Base-by-base conservation (phyloP, 30 jellyfish, hydroid and myxozoan genomes). In the Chrysaora quinquecirrha region DNA sequence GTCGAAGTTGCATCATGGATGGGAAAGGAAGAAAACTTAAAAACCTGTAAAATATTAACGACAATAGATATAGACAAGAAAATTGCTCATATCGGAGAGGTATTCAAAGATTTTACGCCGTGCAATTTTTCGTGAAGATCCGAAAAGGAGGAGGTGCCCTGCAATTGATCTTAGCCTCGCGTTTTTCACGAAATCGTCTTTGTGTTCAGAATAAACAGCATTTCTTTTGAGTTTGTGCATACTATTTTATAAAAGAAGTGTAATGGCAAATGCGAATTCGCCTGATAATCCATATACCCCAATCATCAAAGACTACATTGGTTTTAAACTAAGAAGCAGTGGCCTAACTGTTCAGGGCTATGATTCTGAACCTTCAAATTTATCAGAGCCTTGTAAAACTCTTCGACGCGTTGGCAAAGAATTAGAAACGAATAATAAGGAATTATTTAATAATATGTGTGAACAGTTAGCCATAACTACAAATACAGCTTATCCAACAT, bases 401-500 rank as follows among this genome's bases (percentile, higher is more conserved):
- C 76, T 91, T n/a, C 88, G 96, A 16, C 67, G 98, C 33, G 96
- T 91, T 50, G 96, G 96, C 48, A 89, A 74, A 27, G 98, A 91
- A 85, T 77, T 91, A 3, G 98, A 91, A 72, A 30, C 89, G 1
- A 68, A 74, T 38, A 86, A 86, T 60, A 33, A 83, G 31, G 92
- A 91, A 2, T 75, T 91, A 31, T 85, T 91, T 65, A 61, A 30
- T 49, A 75, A 82, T 49, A 91, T 91, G 98, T 91, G 98, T 68
- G 91, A 75, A 24, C 95, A 80, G 80, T 72, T 91, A 49, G 88
- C 52, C 60, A 85, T 91, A 12, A 91, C 96, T 0, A 71, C 96
- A 21, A 85, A 79, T 52, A 91, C 91, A 38, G 98, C 98, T 62
- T 82, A 91, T 22, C 95, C 96, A 30, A 91, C 95, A 3, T 91